phyloP scores from a whole-genome alignment of 1,140 invertebrate species.

The Orchesella cincta region DNA sequence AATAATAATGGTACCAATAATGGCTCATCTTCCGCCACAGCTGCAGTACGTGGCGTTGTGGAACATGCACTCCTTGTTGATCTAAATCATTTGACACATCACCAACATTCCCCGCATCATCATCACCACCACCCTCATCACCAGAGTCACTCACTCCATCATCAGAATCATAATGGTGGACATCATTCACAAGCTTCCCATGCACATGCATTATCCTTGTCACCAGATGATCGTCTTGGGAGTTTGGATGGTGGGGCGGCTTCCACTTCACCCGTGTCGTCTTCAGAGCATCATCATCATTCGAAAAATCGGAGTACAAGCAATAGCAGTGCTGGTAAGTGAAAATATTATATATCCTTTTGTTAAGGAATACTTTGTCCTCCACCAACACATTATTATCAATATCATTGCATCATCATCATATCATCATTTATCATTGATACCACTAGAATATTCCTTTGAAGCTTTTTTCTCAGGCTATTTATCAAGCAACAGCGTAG shows the following conservation, averaged over 20 bases:
- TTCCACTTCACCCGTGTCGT: constrained; percentile 33
- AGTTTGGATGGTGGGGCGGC: constrained; percentile 33
- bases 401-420: not conserved
- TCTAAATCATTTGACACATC: constrained; percentile 34
- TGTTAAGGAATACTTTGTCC: not conserved
- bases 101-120: constrained; percentile 38
- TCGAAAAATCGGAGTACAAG: constrained; percentile 31
- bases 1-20: not conserved
- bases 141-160: constrained; percentile 27
- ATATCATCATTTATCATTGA: not conserved
- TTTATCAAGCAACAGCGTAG: not conserved
- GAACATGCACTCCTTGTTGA: constrained; percentile 33
- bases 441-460: not conserved
- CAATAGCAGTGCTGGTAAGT: constrained; percentile 32
- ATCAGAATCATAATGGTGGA: constrained; percentile 32
- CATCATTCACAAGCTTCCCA: not conserved
- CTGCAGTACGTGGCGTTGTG: not conserved
- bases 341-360: not conserved
- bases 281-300: constrained; percentile 38
- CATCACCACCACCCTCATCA: constrained; percentile 33
- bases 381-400: too few species aligned
- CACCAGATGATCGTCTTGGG: constrained; percentile 40
- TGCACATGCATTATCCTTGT: not conserved
- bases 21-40: not conserved
- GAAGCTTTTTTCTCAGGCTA: not conserved